Base-by-base conservation (phyloP, 2,113 vertebrate genomes). In the Ophthalmolycus amberensis region DNA sequence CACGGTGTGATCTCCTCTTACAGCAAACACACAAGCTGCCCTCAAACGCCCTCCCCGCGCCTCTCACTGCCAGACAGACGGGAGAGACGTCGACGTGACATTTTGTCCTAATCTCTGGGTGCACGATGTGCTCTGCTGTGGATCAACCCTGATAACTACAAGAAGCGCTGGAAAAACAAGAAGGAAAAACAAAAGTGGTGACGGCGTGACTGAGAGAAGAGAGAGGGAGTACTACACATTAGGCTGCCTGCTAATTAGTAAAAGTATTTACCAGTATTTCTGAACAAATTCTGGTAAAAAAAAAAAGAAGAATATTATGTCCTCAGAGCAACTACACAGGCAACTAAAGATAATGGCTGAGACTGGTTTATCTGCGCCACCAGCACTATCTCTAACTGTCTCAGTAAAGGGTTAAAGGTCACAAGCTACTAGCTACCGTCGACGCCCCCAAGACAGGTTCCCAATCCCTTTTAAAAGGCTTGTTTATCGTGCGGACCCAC, bases 51-150 rank as follows among this genome's bases (percentile, higher is more conserved):
- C 70, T 77, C 15, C 3, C 44, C 54, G 44, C 73, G 66, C 15
- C 71, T 84, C 52, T 69, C 32, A 72, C 65, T 79, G 66, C 82
- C 46, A 80, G 60, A 62, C 64, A 48, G 66, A 32, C 71, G 67
- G 65, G 78, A n/a, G 40, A 85, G 78, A 83, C 2, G 71, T 67
- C 44, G 46, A 76, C 32, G 2, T 77, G 79, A 59, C 79, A 75
- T 82, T 75, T 9, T 75, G 63, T 84, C 68, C 76, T 91, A 78
- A 92, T 91, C 85, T 90, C 69, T 77, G 71, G 22, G 56, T 54
- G 77, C 68, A 79, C 34, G 74, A 64, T 54, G 10, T 56, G 75
- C 79, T 83, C 83, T 63, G 50, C 68, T 60, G 40, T 54, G 74
- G 79, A 48, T 74, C 75, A 32, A 63, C 60, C 62, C 18, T 37